These are phyloP conservation scores for Apotomis betuletana DNA, from an alignment of 2,888 invertebrate genomes.

Conservation along the genomic window DNA sequence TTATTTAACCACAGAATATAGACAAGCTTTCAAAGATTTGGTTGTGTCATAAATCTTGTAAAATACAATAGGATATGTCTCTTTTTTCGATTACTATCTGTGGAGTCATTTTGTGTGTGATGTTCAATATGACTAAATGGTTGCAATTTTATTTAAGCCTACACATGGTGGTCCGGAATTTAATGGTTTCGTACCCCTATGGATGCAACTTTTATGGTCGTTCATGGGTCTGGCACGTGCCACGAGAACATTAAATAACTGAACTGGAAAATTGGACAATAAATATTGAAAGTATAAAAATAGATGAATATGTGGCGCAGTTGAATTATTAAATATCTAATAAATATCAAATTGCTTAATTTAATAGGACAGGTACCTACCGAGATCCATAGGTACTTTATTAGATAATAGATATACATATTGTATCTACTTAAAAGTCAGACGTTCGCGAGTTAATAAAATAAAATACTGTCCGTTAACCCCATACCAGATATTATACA, in stretches of 20 bases:
- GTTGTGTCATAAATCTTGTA: constrained; percentile 7
- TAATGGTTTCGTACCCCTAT: constrained; percentile 35
- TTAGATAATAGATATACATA: too few species aligned
- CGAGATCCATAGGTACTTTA: too few species aligned
- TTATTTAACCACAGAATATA: too few species aligned
- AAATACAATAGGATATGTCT: background rate
- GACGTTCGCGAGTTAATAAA: too few species aligned
- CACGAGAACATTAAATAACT: constrained; percentile 27
- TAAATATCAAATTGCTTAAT: too few species aligned
- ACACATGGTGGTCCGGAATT: constrained; percentile 22
- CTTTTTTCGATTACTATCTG: constrained; percentile 15
- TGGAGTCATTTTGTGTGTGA: too few species aligned
- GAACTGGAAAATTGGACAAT: constrained; percentile 19
- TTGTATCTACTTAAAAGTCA: too few species aligned
- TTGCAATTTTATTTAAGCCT: constrained; percentile 20
- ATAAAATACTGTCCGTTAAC: too few species aligned
- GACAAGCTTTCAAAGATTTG: background rate
- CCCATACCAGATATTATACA: too few species aligned
- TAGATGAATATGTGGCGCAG: constrained; percentile 5
- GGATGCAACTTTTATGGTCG: constrained; percentile 18
- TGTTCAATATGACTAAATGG: constrained; percentile 28
- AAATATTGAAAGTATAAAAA: constrained; percentile 24
- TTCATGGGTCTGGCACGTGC: constrained; percentile 31
- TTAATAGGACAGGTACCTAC: too few species aligned
- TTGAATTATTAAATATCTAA: too few species aligned